A percentile compares a stretch with the other conserved stretches of the same genome.
phyloP scores from a whole-genome alignment of 2,888 invertebrate genomes.

The Brachyptera putata region DNA sequence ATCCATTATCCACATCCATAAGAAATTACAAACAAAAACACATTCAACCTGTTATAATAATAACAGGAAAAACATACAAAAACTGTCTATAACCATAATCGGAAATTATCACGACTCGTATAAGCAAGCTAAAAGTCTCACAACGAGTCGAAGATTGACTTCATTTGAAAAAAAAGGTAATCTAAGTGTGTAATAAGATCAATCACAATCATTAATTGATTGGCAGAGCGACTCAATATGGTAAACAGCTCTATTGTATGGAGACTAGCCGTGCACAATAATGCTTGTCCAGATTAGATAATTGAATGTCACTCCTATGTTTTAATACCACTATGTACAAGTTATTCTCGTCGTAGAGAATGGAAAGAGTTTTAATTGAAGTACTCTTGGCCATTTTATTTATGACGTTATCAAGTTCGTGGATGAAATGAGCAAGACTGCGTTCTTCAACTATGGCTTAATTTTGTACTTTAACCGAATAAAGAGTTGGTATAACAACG shows the following conservation, averaged over 20 bases:
- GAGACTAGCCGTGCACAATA: no score
- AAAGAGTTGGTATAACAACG: background rate
- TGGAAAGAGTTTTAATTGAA: background rate
- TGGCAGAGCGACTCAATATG: no score
- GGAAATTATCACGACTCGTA: background rate
- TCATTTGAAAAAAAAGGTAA: no score
- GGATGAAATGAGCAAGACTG: background rate
- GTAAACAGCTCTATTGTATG: no score
- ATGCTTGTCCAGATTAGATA: no score
- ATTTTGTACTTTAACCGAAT: constrained; percentile 8
- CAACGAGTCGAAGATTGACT: no score
- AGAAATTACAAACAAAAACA: background rate
- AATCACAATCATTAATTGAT: background rate
- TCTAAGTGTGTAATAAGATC: background rate
- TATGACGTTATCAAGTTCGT: background rate
- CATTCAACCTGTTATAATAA: constrained; percentile 10
- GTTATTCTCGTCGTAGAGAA: no score
- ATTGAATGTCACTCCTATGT: no score
- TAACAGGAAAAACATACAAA: constrained; percentile 14
- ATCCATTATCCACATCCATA: constrained; percentile 9
- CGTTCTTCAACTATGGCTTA: constrained; percentile 2
- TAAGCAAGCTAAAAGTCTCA: no score
- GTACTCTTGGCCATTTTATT: background rate
- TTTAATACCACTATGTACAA: no score
- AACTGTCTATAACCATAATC: constrained; percentile 1